Conservation (phyloP, 2,113 vertebrate species). For the Paracanthobrama guichenoti region DNA sequence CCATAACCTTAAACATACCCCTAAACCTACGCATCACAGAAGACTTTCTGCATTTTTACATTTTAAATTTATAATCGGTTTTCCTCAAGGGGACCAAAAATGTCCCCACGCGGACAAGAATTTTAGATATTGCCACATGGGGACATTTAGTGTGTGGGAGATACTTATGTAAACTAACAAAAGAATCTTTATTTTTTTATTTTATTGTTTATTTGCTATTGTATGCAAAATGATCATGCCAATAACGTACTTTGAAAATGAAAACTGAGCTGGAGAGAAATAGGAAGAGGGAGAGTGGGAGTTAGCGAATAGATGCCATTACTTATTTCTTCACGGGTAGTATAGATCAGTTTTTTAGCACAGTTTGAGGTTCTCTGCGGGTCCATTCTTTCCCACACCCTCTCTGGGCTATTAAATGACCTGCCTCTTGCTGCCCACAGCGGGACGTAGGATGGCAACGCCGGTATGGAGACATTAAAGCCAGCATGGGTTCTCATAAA, state of each 20-base stretch:
- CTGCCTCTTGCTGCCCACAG: conserved; percentile 44
- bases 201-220: neutral
- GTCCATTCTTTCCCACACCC: conserved; percentile 48
- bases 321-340: conserved; percentile 43
- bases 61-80: no score
- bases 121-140: no score
- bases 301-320: conserved; percentile 31
- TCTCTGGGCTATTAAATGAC: conserved; percentile 60
- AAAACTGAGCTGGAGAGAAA: conserved; percentile 16
- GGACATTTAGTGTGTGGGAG: neutral
- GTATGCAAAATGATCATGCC: neutral
- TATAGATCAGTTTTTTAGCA: conserved; percentile 49
- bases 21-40: no score
- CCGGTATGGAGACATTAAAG: conserved; percentile 59
- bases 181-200: neutral
- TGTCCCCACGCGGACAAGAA: no score
- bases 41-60: no score
- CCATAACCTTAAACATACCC: no score
- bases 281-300: neutral
- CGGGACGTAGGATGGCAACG: conserved; percentile 40
- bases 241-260: neutral
- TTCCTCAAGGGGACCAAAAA: no score
- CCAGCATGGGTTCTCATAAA: conserved; percentile 47
- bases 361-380: conserved; percentile 35
- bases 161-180: neutral